phyloP scores from a whole-genome alignment of 2,113 vertebrate genomes.

The Delphinapterus leucas region DNA sequence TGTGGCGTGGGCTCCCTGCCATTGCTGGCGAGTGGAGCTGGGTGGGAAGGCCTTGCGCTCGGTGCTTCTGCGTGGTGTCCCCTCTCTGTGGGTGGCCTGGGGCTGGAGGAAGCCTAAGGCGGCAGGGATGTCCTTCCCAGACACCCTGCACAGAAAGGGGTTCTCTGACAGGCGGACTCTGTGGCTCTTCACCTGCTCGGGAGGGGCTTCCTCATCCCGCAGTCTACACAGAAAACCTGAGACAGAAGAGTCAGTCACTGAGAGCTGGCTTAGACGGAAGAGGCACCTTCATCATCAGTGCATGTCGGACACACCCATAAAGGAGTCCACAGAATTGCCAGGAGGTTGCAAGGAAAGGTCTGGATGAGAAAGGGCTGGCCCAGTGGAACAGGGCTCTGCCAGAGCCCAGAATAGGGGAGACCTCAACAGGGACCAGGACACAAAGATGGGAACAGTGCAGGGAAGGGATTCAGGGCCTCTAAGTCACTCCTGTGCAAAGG shows the following conservation, averaged over 20 bases:
- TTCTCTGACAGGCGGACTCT: background rate
- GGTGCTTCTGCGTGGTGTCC: fast-evolving
- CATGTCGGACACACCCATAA: background rate
- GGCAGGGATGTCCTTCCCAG: background rate
- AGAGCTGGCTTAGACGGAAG: background rate
- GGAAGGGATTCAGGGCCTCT: background rate
- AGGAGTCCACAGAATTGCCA: background rate
- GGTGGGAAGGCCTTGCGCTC: background rate
- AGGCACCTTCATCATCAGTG: background rate
- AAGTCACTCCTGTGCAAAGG: background rate
- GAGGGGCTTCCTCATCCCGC: background rate
- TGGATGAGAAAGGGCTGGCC: background rate
- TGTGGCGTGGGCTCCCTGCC: fast-evolving
- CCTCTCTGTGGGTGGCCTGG: background rate
- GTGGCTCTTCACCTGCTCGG: background rate
- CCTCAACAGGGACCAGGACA: background rate
- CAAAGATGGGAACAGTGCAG: background rate
- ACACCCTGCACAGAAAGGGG: background rate
- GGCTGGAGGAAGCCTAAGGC: background rate
- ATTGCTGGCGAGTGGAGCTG: fast-evolving
- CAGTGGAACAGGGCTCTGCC: background rate
- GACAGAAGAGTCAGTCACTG: background rate
- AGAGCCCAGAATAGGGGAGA: background rate
- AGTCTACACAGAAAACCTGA: background rate
- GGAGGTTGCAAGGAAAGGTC: background rate